Conservation (phyloP, 2,113 vertebrate genomes). For the Myotis yumanensis region DNA sequence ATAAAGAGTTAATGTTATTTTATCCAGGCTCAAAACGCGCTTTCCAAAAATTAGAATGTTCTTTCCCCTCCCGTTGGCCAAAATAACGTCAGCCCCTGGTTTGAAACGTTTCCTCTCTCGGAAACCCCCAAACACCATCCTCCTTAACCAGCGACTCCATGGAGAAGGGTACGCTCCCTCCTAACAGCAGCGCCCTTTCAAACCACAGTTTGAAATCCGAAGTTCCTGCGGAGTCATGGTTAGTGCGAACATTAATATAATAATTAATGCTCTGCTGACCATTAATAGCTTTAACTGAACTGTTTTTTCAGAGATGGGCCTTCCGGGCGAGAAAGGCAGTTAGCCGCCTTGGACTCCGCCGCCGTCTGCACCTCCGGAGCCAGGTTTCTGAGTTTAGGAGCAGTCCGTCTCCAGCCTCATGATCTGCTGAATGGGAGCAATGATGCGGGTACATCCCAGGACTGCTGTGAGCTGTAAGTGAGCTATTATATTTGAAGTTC, state of each 20-base stretch:
- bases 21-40: neutral
- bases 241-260: neutral
- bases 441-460: too few relatives aligned
- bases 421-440: neutral
- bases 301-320: neutral
- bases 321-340: neutral
- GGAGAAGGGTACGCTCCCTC: neutral
- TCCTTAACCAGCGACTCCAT: neutral
- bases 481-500: neutral
- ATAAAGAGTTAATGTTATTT: neutral
- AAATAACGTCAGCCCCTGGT: conserved; percentile 7
- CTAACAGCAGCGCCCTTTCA: neutral
- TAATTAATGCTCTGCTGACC: neutral
- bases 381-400: neutral
- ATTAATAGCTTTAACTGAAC: neutral
- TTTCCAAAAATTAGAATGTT: neutral
- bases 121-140: conserved; percentile 41
- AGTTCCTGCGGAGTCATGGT: neutral
- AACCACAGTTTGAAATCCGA: neutral
- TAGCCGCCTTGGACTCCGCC: neutral
- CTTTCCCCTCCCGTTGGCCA: neutral
- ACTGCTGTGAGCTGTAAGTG: neutral
- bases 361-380: neutral
- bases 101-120: conserved; percentile 6
- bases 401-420: too few relatives aligned